Conservation (phyloP, 2,797 vertebrate species). For the Loris lydekkerianus region DNA sequence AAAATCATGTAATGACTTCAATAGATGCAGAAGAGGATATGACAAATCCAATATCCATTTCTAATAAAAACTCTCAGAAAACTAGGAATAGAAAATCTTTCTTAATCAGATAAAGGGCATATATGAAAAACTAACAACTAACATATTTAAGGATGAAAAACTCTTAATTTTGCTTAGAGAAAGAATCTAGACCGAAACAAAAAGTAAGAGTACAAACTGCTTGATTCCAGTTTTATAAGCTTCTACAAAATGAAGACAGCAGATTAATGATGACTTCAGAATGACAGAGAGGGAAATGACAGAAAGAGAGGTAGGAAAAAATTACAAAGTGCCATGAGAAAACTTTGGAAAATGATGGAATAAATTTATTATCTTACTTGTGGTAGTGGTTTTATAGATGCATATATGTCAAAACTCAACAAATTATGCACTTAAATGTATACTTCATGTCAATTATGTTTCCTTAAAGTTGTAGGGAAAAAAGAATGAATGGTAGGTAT, state of each 20-base stretch:
- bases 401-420: not conserved
- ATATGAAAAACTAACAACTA: not conserved
- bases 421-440: not conserved
- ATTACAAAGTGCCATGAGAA: not conserved
- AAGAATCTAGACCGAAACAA: conserved; percentile 13
- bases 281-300: not conserved
- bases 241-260: not conserved
- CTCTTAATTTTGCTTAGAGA: not conserved
- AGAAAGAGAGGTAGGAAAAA: not conserved
- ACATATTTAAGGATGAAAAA: not conserved
- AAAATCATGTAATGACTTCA: not conserved
- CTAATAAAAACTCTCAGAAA: conserved; percentile 31
- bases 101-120: not conserved
- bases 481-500: not conserved
- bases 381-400: not conserved
- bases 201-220: not conserved
- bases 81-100: not conserved
- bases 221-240: not conserved
- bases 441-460: not conserved
- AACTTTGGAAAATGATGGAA: not conserved
- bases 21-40: not conserved
- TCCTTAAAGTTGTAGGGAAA: not conserved
- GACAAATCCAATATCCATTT: not conserved
- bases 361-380: not conserved
- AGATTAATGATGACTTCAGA: not conserved